Base-by-base conservation (phyloP, 1,140 invertebrate genomes). In the Vollenhovia emeryi region DNA sequence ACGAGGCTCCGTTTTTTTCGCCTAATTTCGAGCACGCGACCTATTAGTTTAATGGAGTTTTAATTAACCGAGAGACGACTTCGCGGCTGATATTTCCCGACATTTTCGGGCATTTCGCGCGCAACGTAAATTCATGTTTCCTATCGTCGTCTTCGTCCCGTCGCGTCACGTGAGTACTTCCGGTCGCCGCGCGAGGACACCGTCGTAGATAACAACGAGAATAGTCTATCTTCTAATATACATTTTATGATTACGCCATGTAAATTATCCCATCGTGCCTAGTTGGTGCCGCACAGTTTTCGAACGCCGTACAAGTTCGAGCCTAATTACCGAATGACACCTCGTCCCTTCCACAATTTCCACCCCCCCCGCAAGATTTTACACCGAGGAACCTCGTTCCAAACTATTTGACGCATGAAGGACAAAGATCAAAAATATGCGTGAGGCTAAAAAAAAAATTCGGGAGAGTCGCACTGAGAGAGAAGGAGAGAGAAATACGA, bases 141-240 rank as follows among this genome's bases (percentile, higher is more conserved):
- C 33, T 79, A 79, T 79, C 33, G 40, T 30, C 40, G 45, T 79
- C 76, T 76, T 73, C 27, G 64, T 88, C 68, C 57, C 57, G 55
- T 15, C 50, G 43, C n/a, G 24, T 30, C 88, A 86, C 84, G 84
- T 88, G 71, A 55, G 43, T 71, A 86, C 60, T 88, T 89, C 76
- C 84, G 62, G 9, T 76, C 75, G 78, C 84, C 59, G 71, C 62
- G 68, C 71, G 73, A 78, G 48, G 76, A 71, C 87, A 52, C 59
- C 69, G 73, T 86, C 62, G 68, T 48, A 89, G 78, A 89, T 86
- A 89, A 89, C 73, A 88, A 60, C 85, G 55, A 45, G 87, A 86
- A 78, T 87, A 27, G 84, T 74, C 82, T 30, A 30, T 55, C 40
- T n/a, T 68, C 36, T 80, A 89, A 87, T 60, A 87, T 60, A 74